Base-by-base conservation (phyloP, 1,140 invertebrate species). In the Meloidogyne chitwoodi region DNA sequence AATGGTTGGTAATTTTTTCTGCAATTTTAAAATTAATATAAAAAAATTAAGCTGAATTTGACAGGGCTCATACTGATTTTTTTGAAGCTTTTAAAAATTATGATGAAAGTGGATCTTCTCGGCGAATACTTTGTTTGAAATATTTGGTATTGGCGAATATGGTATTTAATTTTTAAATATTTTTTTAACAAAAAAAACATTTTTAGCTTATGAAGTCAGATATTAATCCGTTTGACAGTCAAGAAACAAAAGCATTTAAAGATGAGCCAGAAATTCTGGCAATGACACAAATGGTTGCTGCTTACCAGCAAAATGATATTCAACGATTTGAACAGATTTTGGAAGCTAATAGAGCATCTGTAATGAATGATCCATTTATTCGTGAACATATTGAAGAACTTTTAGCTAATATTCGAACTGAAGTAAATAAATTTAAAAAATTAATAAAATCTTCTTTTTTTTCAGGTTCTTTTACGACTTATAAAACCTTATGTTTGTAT, bases 291-390 rank as follows among this genome's bases (percentile, higher is more conserved):
- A 90, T 99, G 82, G 96, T 99, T 19, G 93, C 88, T 85, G 94
- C 96, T 24, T 99, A 98, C 89, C 96, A 99, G 88, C 97, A 97
- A 88, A 98, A 99, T 89, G 95, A 99, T 88, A 98, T 99, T 75
- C 94, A 95, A 87, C 94, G 96, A 81, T 99, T 99, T 90, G 96
- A 99, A 89, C 92, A 93, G 77, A 99, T 99, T 83, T 88, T 99
- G 65, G 93, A 94, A 86, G 92, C 93, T 85, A 97, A 99, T 89
- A 91, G 94, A 80, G 93, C 94, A 86, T 94, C 93, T 87, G 98
- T 99, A 71, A 99, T 99, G 96, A 94, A 96, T 87, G 97, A 99
- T 90, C 95, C 94, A 8, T 99, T 99, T 88, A 99, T 99, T 84
- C 90, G 95, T 83, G 97, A 99, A 88, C 96, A 99, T 86, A 98